phyloP scores from a whole-genome alignment of 2,113 vertebrate genomes.

The Sigmodon hispidus region DNA sequence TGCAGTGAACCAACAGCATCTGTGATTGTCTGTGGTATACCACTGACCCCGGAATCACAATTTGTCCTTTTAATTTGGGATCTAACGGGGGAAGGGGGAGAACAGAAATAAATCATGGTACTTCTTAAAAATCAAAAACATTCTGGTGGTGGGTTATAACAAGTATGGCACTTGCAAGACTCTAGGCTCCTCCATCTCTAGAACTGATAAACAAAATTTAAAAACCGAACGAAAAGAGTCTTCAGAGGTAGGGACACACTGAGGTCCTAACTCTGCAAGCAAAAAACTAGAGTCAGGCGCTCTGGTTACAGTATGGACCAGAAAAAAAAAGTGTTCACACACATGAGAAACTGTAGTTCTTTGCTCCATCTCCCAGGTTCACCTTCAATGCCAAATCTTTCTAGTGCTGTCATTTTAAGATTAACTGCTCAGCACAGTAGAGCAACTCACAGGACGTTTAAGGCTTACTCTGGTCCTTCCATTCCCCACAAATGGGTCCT shows the following conservation, averaged over 20 bases:
- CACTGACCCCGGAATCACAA: conserved; percentile 88
- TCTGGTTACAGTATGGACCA: neutral
- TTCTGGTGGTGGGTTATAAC: neutral
- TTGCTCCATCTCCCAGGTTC: neutral
- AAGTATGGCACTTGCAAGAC: neutral
- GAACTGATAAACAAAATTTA: neutral
- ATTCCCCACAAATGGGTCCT: neutral
- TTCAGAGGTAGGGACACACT: neutral
- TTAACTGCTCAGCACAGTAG: neutral
- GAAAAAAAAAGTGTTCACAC: neutral
- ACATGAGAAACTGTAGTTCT: neutral
- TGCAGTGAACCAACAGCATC: conserved; percentile 90
- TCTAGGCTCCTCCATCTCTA: neutral
- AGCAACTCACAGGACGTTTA: neutral
- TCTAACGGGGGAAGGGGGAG: conserved; percentile 69
- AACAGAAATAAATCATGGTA: conserved; percentile 57
- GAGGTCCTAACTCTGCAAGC: neutral
- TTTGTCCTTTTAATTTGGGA: conserved; percentile 60
- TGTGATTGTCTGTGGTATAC: conserved; percentile 88
- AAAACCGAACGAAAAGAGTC: neutral
- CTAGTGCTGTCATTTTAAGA: neutral
- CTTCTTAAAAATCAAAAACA: conserved; percentile 20
- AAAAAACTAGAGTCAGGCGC: neutral
- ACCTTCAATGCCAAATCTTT: neutral
- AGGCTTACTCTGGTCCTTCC: neutral